phyloP scores from a whole-genome alignment of 2,888 invertebrate species.

The Heliconius hortense region DNA sequence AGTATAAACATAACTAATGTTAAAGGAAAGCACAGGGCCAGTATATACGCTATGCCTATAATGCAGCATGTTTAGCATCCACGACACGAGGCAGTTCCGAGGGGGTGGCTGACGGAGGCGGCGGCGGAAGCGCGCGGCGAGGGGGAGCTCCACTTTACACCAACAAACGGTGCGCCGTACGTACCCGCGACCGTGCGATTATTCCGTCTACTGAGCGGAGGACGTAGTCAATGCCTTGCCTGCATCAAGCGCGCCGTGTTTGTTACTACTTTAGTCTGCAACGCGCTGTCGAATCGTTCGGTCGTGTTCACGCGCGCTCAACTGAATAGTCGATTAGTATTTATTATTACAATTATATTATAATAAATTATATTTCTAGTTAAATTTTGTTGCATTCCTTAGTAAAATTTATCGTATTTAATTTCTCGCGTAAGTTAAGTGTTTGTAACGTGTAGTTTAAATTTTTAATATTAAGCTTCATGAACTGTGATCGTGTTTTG shows the following conservation, averaged over 20 bases:
- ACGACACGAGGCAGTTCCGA: slow-evolving; percentile 44
- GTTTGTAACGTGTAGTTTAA: slow-evolving; percentile 46
- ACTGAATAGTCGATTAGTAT: slow-evolving; percentile 55
- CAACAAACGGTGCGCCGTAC: slow-evolving; percentile 49
- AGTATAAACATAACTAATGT: neutral
- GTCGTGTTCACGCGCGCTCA: slow-evolving; percentile 58
- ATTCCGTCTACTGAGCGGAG: slow-evolving; percentile 74
- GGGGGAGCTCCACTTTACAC: slow-evolving; percentile 51
- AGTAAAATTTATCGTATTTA: slow-evolving; percentile 46
- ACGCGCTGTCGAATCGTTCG: slow-evolving; percentile 63
- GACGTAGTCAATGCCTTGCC: slow-evolving; percentile 66
- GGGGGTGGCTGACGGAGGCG: slow-evolving; percentile 40
- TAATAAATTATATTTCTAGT: slow-evolving; percentile 52
- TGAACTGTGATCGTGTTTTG: slow-evolving; percentile 73
- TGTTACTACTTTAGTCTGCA: slow-evolving; percentile 64
- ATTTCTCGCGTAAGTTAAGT: slow-evolving; percentile 40
- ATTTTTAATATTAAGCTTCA: slow-evolving; percentile 54
- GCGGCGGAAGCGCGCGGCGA: slow-evolving; percentile 44
- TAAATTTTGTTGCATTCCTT: slow-evolving; percentile 58
- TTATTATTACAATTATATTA: slow-evolving; percentile 56
- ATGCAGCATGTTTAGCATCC: slow-evolving; percentile 35
- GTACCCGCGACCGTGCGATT: slow-evolving; percentile 64
- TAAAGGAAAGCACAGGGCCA: neutral
- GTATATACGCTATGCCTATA: slow-evolving; percentile 3
- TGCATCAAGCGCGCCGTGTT: slow-evolving; percentile 57